Conservation (phyloP, 92 coral and sea anemone species). For the Hydrozoanthus gracilis region DNA sequence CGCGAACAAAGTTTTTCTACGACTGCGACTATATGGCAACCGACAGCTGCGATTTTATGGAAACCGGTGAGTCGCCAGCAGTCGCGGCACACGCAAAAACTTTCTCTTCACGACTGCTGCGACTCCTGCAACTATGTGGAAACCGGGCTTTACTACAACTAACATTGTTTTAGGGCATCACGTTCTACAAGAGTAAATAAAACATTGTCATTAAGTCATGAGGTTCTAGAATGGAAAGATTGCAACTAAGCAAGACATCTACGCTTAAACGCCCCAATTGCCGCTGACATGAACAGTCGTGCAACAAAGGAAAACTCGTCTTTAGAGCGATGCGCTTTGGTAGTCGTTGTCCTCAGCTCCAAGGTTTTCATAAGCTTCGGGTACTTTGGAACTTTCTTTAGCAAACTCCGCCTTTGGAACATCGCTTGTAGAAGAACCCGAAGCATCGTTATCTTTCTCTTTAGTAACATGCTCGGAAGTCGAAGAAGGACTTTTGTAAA, state of each 20-base stretch:
- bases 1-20: too few relatives aligned
- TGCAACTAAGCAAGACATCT: not conserved
- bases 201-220: too few relatives aligned
- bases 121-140: too few relatives aligned
- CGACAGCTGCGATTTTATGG: too few relatives aligned
- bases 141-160: too few relatives aligned
- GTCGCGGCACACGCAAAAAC: too few relatives aligned
- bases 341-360: conserved; percentile 17
- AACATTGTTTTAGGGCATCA: too few relatives aligned
- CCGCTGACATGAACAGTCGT: not conserved
- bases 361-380: conserved; percentile 22
- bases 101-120: too few relatives aligned
- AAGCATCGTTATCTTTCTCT: not conserved
- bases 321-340: conserved; percentile 19
- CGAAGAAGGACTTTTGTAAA: not conserved
- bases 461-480: not conserved
- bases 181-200: too few relatives aligned
- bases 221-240: too few relatives aligned
- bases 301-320: not conserved
- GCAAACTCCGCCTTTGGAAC: not conserved
- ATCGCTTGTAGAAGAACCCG: not conserved
- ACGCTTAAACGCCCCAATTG: not conserved
- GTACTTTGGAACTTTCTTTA: conserved; percentile 3
- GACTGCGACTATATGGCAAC: too few relatives aligned
- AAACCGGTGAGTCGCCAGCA: too few relatives aligned